Conservation (phyloP, 2,113 vertebrate species). For the Circaetus gallicus region DNA sequence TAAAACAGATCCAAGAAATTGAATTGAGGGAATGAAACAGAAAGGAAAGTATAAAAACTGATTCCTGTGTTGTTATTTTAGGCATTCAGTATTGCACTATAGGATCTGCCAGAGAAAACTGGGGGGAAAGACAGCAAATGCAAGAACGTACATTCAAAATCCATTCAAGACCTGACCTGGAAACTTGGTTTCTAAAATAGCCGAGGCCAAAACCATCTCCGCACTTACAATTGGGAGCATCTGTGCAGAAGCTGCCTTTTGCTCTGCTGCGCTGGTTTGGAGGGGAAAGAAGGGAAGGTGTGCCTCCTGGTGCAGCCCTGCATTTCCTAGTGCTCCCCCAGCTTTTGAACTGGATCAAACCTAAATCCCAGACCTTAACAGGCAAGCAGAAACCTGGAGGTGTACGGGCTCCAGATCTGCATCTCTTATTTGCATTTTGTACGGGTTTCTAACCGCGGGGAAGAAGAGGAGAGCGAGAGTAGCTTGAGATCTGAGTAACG, state of each 20-base stretch:
- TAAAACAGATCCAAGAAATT: background rate
- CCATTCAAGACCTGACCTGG: background rate
- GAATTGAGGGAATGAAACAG: background rate
- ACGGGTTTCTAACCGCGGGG: background rate
- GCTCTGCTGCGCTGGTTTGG: fast-evolving
- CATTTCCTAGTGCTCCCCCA: background rate
- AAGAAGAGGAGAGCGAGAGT: background rate
- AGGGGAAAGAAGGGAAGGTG: background rate
- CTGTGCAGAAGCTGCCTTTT: background rate
- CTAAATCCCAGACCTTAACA: background rate
- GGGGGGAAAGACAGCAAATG: background rate
- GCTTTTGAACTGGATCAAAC: background rate
- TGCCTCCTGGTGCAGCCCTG: background rate
- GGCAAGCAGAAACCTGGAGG: background rate
- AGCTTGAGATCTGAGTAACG: background rate
- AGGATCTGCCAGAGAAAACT: background rate
- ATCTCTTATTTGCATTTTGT: background rate
- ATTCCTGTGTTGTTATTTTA: background rate
- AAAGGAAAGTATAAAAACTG: background rate
- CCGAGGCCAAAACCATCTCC: background rate
- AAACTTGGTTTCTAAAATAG: background rate
- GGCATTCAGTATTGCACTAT: background rate
- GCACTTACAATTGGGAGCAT: background rate
- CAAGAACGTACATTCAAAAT: background rate
- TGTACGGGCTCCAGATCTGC: background rate